Evolutionary conservation across 2,797 vertebrate species (phyloP).

Genomic region (Sparus aurata): DNA sequence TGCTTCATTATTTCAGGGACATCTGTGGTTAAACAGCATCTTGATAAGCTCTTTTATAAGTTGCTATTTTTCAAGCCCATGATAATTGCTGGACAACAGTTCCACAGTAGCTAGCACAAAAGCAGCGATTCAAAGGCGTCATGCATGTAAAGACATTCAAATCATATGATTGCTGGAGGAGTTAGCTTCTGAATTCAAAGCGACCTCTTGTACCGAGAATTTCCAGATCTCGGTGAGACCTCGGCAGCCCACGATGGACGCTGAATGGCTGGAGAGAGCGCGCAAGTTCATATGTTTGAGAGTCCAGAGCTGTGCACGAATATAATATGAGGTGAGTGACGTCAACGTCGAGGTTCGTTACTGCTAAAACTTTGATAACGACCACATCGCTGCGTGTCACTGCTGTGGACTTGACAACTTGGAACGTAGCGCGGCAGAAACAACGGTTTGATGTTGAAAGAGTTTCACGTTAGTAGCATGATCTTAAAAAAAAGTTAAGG

Average conservation of each 20-base stretch:
- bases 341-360: too few species aligned
- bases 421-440: too few species aligned
- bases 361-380: not conserved
- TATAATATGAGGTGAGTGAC: too few species aligned
- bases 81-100: slow-evolving; percentile 10
- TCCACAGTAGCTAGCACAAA: not conserved
- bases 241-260: not conserved
- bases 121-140: slow-evolving; percentile 4
- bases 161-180: slow-evolving; percentile 20
- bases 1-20: slow-evolving; percentile 5
- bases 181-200: slow-evolving; percentile 14
- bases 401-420: too few species aligned
- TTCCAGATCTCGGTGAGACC: slow-evolving; percentile 4
- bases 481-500: too few species aligned
- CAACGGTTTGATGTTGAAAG: too few species aligned
- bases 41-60: not conserved
- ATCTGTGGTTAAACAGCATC: not conserved
- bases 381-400: not conserved
- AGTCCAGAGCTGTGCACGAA: not conserved
- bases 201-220: not conserved
- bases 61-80: not conserved
- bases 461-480: too few species aligned
- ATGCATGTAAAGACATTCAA: slow-evolving; percentile 19
- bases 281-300: not conserved
- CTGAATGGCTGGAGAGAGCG: not conserved